Conservation (phyloP, 2,797 vertebrate species). For the Sardinella longiceps region DNA sequence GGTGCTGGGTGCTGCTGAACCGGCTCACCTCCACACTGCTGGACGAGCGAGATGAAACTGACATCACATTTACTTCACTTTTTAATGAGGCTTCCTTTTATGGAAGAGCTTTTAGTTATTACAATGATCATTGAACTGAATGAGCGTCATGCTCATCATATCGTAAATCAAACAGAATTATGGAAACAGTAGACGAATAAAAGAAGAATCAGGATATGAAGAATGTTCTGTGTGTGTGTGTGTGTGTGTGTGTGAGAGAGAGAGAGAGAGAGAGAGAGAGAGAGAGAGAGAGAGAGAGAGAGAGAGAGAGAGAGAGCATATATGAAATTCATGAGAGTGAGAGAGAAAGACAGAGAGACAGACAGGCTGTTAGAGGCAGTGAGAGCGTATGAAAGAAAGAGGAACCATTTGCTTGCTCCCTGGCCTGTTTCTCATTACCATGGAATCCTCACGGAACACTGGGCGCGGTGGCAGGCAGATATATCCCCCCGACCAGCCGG, state of each 20-base stretch:
- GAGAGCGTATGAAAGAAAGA: background rate
- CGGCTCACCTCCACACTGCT: background rate
- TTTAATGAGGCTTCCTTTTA: background rate
- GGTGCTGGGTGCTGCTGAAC: background rate
- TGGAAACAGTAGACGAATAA: background rate
- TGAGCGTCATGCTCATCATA: background rate
- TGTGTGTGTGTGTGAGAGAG: too few species aligned
- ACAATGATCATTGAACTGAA: background rate
- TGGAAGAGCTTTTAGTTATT: background rate
- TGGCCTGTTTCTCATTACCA: conserved; percentile 52
- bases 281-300: background rate
- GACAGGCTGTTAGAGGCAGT: background rate
- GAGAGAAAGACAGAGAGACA: background rate
- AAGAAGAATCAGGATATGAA: background rate
- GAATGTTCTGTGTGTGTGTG: too few species aligned
- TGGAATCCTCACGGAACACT: conserved; percentile 41
- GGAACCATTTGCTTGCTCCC: conserved; percentile 33
- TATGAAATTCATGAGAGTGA: background rate
- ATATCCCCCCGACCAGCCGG: background rate
- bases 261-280: background rate
- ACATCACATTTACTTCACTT: background rate
- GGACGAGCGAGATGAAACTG: background rate
- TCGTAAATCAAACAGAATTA: background rate
- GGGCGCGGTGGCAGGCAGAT: conserved; percentile 7
- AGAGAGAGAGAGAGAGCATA: background rate